These are phyloP conservation scores for Micropoecilia bifurca DNA, from an alignment of 2,797 vertebrate species.

Conservation along the genomic window DNA sequence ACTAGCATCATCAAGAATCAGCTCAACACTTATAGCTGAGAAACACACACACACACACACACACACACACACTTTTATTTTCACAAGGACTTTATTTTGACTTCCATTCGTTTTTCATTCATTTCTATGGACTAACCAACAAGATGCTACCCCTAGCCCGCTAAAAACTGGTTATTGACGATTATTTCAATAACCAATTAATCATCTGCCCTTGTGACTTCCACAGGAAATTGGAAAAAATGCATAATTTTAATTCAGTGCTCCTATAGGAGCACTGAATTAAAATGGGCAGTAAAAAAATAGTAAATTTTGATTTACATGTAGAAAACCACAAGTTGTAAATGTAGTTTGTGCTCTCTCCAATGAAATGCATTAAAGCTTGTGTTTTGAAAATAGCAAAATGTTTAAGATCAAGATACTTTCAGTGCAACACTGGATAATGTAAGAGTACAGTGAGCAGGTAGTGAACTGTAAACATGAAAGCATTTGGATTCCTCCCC, in stretches of 20 bases:
- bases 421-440: background rate
- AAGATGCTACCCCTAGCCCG: background rate
- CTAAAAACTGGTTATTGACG: too few species aligned
- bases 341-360: background rate
- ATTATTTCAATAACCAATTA: too few species aligned
- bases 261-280: background rate
- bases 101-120: too few species aligned
- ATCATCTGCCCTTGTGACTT: background rate
- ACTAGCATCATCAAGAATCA: constrained; percentile 35
- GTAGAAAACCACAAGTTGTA: background rate
- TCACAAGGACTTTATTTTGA: background rate
- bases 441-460: constrained; percentile 13
- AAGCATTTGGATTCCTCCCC: constrained; percentile 34
- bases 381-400: background rate
- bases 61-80: background rate
- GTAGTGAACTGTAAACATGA: constrained; percentile 19
- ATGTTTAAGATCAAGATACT: background rate
- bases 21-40: constrained; percentile 24
- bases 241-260: too few species aligned
- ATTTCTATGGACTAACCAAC: background rate
- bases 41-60: constrained; percentile 4
- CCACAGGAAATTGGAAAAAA: background rate
- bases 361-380: background rate
- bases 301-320: background rate
- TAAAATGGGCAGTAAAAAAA: background rate